Base-by-base conservation (phyloP, 1,140 invertebrate species). In the Hypothenemus hampei region DNA sequence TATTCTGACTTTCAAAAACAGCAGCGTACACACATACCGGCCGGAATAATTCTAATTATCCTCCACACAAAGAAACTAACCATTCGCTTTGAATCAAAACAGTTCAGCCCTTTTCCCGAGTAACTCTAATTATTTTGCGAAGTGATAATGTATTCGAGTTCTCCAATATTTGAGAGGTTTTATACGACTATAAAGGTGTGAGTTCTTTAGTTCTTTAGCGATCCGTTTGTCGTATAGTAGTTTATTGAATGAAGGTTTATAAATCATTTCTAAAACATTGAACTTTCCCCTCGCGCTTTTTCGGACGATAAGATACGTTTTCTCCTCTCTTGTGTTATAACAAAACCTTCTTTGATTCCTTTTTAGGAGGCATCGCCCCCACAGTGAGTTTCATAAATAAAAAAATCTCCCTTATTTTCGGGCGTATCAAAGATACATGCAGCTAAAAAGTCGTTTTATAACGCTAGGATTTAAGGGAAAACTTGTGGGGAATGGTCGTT, bases 181-280 rank as follows among this genome's bases (percentile, higher is more conserved):
- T 43, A 19, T 21, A 20, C 7, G 18, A 22, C 7, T n/a, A n/a
- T n/a, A n/a, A n/a, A n/a, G n/a, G n/a, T n/a, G n/a, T n/a, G n/a
- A n/a, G n/a, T n/a, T n/a, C n/a, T n/a, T n/a, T n/a, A n/a, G n/a
- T n/a, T n/a, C n/a, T n/a, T n/a, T n/a, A n/a, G n/a, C n/a, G n/a
- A n/a, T n/a, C n/a, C n/a, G n/a, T n/a, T n/a, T n/a, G n/a, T n/a
- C n/a, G n/a, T n/a, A n/a, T n/a, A n/a, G 18, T 21, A 43, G 19
- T 19, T 43, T 18, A 21, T 43, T 13, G n/a, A 43, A 11, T 43
- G 43, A 15, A 36, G 11, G 47, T 39, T 24, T 18, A 39, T 49
- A 49, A 49, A 49, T 49, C 35, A 49, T 49, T 49, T 49, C 47
- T 49, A 49, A 49, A 39, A 49, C 47, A 49, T 49, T 49, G 35